Evolutionary conservation across 2,113 vertebrate species (phyloP).

Genomic region (Rissa tridactyla): DNA sequence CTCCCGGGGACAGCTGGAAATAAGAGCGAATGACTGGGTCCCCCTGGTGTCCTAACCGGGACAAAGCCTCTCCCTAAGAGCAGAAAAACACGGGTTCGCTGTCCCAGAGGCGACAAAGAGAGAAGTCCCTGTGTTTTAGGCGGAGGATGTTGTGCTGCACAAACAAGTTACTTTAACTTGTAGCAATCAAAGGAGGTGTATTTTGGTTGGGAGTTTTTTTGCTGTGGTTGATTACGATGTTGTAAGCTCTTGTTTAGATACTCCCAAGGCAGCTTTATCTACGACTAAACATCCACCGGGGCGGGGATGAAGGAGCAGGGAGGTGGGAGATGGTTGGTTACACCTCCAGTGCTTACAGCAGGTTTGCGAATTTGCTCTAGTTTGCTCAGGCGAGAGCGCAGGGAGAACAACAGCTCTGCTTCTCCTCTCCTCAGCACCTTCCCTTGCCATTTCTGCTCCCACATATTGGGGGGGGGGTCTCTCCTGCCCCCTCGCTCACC

Average conservation of each 20-base stretch:
- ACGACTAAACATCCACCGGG: fast-evolving
- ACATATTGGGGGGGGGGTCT: fast-evolving
- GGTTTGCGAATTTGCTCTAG: neutral
- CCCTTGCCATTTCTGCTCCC: neutral
- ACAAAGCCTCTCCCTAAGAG: fast-evolving
- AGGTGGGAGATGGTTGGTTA: neutral
- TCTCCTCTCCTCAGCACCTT: fast-evolving
- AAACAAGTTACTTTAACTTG: neutral
- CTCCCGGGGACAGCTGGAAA: no score
- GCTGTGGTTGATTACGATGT: neutral
- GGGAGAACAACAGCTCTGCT: neutral
- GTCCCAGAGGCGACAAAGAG: neutral
- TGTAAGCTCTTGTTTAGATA: neutral
- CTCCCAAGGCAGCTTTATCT: neutral
- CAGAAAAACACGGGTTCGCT: neutral
- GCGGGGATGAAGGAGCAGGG: neutral
- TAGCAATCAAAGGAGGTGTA: neutral
- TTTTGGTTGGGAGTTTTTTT: neutral
- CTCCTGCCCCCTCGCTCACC: neutral
- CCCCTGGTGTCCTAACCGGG: neutral
- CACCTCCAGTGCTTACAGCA: neutral
- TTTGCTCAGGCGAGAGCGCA: neutral
- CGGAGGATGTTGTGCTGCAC: neutral
- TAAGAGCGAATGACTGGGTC: neutral
- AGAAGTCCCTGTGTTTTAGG: fast-evolving